These are phyloP conservation scores for Glyphotaelius pellucidus DNA, from an alignment of 2,888 invertebrate species.

Conservation along the genomic window DNA sequence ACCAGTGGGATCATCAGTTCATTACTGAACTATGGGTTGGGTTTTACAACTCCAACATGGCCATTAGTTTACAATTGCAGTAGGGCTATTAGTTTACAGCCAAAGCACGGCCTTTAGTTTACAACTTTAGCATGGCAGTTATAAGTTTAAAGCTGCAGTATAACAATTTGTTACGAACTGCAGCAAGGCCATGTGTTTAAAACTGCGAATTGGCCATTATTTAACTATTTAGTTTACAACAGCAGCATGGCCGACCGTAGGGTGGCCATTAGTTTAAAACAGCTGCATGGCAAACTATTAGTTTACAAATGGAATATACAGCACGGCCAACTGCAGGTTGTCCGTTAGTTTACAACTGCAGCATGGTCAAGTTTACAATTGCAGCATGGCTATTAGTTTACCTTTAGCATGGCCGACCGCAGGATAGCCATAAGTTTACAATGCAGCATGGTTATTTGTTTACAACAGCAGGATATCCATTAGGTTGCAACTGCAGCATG, in stretches of 20 bases:
- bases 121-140: not conserved
- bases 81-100: not conserved
- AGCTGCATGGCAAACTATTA: too few species aligned
- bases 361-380: too few species aligned
- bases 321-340: too few species aligned
- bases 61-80: not conserved
- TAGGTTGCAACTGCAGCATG: too few species aligned
- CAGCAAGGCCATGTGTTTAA: not conserved
- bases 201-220: not conserved
- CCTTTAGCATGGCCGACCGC: not conserved
- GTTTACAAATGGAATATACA: too few species aligned
- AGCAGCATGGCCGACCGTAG: not conserved
- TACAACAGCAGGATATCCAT: too few species aligned
- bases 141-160: not conserved
- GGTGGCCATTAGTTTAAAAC: not conserved
- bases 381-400: too few species aligned
- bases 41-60: not conserved
- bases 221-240: not conserved
- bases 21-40: not conserved
- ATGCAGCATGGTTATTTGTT: not conserved
- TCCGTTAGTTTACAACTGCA: too few species aligned
- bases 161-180: not conserved
- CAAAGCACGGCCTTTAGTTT: not conserved
- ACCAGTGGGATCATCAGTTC: slow-evolving; percentile 19
- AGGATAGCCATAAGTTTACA: not conserved